phyloP scores from a whole-genome alignment of 2,113 vertebrate species.

The Panthera uncia region DNA sequence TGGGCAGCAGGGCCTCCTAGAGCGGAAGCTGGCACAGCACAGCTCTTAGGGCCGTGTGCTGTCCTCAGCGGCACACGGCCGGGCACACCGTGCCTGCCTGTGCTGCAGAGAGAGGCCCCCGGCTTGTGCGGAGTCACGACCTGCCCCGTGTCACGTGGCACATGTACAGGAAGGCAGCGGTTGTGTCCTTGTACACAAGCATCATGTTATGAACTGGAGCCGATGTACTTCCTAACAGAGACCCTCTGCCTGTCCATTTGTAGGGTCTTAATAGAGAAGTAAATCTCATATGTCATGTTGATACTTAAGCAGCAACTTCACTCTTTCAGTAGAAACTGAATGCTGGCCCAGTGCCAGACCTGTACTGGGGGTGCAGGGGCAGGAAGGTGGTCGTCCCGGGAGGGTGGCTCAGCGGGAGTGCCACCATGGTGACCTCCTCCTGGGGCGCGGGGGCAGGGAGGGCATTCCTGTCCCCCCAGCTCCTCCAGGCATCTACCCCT shows the following conservation, averaged over 20 bases:
- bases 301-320: neutral
- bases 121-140: neutral
- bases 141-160: neutral
- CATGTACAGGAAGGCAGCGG: neutral
- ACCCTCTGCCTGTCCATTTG: neutral
- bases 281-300: fast-evolving
- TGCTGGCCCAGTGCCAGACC: neutral
- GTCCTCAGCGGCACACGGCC: neutral
- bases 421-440: neutral
- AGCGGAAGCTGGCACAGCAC: neutral
- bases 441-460: neutral
- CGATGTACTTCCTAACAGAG: neutral
- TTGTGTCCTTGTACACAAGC: neutral
- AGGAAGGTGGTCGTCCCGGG: neutral
- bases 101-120: neutral
- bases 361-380: neutral
- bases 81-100: neutral
- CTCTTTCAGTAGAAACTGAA: too few relatives aligned
- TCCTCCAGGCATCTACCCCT: neutral
- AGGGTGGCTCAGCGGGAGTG: neutral
- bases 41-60: neutral
- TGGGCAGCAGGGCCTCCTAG: neutral
- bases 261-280: neutral
- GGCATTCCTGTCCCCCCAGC: neutral
- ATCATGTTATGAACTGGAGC: neutral